These are phyloP conservation scores for Rhipidura dahli DNA, from an alignment of 2,113 vertebrate genomes.

Conservation along the genomic window DNA sequence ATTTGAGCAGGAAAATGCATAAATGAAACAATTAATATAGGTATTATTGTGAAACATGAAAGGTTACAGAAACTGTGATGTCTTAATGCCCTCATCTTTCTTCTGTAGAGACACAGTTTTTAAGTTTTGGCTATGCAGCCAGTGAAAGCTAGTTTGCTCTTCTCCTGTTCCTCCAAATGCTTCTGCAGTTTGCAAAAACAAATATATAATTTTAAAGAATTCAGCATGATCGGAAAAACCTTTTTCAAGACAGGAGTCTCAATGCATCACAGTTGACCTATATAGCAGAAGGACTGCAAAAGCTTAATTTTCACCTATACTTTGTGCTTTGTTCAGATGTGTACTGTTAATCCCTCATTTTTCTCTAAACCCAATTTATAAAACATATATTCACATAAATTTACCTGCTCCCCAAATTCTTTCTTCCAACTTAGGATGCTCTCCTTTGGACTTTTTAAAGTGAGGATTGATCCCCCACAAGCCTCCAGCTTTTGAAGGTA, in stretches of 20 bases:
- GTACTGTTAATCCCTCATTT: neutral
- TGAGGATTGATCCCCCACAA: neutral
- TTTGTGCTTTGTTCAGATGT: neutral
- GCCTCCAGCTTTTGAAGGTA: neutral
- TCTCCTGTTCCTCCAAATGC: neutral
- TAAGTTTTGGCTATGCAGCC: neutral
- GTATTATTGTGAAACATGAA: neutral
- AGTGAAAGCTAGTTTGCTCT: neutral
- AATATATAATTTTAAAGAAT: neutral
- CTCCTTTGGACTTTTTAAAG: neutral
- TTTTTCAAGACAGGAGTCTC: neutral
- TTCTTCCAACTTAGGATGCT: neutral
- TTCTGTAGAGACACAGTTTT: neutral
- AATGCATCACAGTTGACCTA: neutral
- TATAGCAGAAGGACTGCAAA: neutral
- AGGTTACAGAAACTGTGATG: neutral
- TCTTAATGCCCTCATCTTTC: neutral
- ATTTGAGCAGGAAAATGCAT: neutral
- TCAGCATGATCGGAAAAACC: neutral
- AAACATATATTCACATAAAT: neutral
- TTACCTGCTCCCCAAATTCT: neutral
- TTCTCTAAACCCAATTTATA: neutral
- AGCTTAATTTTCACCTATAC: neutral
- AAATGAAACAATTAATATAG: neutral
- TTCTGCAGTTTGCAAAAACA: neutral